A percentile compares a stretch with the other conserved stretches of the same genome.
phyloP scores from a whole-genome alignment of 2,797 vertebrate species.

The Poecile montanus region DNA sequence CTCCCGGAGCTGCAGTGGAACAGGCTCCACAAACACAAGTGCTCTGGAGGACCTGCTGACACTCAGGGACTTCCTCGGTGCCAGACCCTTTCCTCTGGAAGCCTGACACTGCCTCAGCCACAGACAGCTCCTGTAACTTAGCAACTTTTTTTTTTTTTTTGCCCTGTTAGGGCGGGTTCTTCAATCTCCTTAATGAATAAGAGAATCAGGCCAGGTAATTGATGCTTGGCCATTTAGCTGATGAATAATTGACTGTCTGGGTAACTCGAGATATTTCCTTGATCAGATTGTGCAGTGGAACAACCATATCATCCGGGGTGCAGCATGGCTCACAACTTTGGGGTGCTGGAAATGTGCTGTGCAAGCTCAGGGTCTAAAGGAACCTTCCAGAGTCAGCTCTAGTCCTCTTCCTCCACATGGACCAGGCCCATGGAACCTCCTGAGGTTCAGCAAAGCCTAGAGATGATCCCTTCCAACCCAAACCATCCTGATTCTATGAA shows the following conservation, averaged over 20 bases:
- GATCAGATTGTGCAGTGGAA: constrained; percentile 87
- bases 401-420: not conserved
- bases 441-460: not conserved
- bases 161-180: constrained; percentile 77
- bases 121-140: constrained; percentile 74
- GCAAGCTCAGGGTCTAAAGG: not conserved
- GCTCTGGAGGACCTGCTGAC: not conserved
- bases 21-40: rapidly evolving
- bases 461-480: not conserved
- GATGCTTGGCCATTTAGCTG: constrained; percentile 88
- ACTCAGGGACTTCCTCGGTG: not conserved
- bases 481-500: not conserved
- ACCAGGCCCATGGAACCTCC: not conserved
- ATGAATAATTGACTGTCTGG: constrained; percentile 95
- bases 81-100: not conserved
- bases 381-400: not conserved
- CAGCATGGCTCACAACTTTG: constrained; percentile 2
- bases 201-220: constrained; percentile 91
- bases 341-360: constrained; percentile 54
- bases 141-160: constrained; percentile 81
- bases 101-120: not conserved
- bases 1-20: not conserved
- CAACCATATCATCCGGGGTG: constrained; percentile 55
- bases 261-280: constrained; percentile 88
- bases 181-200: constrained; percentile 97